These are phyloP conservation scores for Hormaphis cornu DNA, from an alignment of 1,140 invertebrate species.

Conservation along the genomic window DNA sequence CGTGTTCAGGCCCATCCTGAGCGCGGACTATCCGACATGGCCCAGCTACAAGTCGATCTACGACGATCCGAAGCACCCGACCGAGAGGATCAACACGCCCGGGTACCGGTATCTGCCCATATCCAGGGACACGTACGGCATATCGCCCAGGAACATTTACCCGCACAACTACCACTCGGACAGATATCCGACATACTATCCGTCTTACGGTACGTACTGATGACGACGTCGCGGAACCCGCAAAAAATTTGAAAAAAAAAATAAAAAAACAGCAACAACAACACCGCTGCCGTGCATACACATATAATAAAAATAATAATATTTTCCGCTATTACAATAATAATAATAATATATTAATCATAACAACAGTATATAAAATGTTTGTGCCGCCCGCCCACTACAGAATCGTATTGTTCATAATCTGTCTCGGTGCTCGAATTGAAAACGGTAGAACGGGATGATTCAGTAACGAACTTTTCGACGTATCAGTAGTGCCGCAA, in stretches of 20 bases:
- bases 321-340: background rate
- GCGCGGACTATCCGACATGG: constrained; percentile 53
- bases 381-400: no score
- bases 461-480: no score
- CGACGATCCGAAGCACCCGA: constrained; percentile 66
- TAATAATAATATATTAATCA: background rate
- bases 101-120: constrained; percentile 81
- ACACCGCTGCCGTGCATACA: background rate
- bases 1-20: constrained; percentile 51
- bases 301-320: constrained; percentile 16
- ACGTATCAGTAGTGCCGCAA: no score
- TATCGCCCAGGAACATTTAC: constrained; percentile 73
- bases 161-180: constrained; percentile 65
- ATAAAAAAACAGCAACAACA: background rate
- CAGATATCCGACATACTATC: constrained; percentile 66
- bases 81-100: constrained; percentile 69
- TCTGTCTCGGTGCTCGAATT: no score
- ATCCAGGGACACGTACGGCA: constrained; percentile 77
- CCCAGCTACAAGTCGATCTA: constrained; percentile 72
- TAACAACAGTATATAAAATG: constrained; percentile 5
- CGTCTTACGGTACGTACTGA: constrained; percentile 64
- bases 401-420: no score
- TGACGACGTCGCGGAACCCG: constrained; percentile 6
- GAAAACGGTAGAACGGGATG: no score
- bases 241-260: background rate